Percentiles rank a stretch among this genome's conserved stretches.
Conservation (phyloP, 1,140 invertebrate species). For the Oreohelix idahoensis region DNA sequence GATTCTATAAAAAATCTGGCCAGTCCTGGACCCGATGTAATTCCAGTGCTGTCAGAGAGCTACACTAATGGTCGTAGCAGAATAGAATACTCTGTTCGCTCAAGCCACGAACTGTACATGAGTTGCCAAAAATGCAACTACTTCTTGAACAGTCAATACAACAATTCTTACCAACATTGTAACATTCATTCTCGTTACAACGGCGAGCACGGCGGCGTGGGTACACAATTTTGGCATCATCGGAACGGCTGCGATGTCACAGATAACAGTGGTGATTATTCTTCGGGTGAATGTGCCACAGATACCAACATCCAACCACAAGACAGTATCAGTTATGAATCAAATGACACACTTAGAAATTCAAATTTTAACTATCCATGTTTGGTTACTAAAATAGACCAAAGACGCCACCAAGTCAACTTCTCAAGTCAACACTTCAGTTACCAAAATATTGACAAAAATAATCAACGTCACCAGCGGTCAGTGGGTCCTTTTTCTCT, state of each 20-base stretch:
- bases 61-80: neutral
- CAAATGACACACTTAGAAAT: neutral
- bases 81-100: neutral
- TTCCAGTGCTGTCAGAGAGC: neutral
- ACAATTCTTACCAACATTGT: neutral
- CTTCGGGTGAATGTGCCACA: neutral
- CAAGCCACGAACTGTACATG: neutral
- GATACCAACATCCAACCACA: neutral
- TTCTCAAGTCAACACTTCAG: neutral
- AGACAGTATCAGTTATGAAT: neutral
- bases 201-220: neutral
- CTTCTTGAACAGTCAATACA: neutral
- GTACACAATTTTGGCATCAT: neutral
- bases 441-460: neutral
- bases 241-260: neutral
- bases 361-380: neutral
- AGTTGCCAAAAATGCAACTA: neutral
- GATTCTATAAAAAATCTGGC: neutral
- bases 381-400: neutral
- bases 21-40: neutral
- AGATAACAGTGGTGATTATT: neutral
- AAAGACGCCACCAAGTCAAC: neutral
- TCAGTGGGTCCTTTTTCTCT: neutral
- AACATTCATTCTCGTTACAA: neutral
- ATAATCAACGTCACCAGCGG: neutral